These are phyloP conservation scores for Neostethus bicornis DNA, from an alignment of 2,797 vertebrate genomes.

Conservation along the genomic window DNA sequence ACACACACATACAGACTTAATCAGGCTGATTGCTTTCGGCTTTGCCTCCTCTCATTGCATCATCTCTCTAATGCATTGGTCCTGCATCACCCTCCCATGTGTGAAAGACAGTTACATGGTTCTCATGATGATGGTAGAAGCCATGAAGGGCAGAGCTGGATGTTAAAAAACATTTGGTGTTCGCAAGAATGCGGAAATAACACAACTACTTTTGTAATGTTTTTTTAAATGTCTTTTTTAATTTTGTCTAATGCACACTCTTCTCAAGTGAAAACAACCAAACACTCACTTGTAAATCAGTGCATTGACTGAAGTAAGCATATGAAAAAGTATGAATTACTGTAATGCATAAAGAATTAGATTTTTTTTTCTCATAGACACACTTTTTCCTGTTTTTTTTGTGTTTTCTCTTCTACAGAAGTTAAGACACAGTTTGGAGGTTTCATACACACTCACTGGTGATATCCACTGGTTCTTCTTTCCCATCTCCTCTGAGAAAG, in stretches of 20 bases:
- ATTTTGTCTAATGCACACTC: conserved; percentile 27
- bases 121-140: conserved; percentile 33
- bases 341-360: conserved; percentile 28
- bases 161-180: conserved; percentile 29
- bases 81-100: conserved; percentile 40
- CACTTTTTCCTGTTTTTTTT: conserved; percentile 22
- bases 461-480: conserved; percentile 44
- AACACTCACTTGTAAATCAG: conserved; percentile 26
- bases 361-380: conserved; percentile 12
- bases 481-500: conserved; percentile 56
- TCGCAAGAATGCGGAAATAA: conserved; percentile 19
- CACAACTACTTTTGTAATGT: no score
- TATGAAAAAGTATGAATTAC: conserved; percentile 22
- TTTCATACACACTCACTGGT: conserved; percentile 15
- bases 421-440: conserved; percentile 37
- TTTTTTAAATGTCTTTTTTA: conserved; percentile 30
- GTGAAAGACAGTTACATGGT: conserved; percentile 11
- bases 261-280: conserved; percentile 16
- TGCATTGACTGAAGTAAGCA: conserved; percentile 14
- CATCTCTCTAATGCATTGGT: conserved; percentile 76
- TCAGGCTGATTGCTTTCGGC: conserved; percentile 75
- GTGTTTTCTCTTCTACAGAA: conserved; percentile 29
- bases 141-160: conserved; percentile 21
- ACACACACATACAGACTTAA: conserved; percentile 51
- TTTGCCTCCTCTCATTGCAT: conserved; percentile 75